Conservation (phyloP, 1,140 invertebrate genomes). For the Trichonephila clavipes region DNA sequence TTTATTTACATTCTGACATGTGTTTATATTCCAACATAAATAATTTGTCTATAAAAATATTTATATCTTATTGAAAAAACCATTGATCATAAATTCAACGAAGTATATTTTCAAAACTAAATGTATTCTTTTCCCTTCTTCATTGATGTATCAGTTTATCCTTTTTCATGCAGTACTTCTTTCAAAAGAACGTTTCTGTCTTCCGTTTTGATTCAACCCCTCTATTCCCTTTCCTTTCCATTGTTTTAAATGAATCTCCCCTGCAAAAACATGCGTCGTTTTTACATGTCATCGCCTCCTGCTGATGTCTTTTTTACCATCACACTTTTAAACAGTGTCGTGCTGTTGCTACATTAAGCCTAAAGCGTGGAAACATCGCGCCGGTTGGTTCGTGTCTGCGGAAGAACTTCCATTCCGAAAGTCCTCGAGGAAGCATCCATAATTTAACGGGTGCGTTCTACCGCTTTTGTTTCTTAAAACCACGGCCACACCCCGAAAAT, state of each 20-base stretch:
- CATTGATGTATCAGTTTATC: too few relatives aligned
- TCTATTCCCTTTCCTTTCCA: not conserved
- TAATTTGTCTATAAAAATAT: too few relatives aligned
- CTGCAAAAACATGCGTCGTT: slow-evolving; percentile 29
- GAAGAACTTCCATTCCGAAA: slow-evolving; percentile 1
- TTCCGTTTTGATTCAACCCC: not conserved
- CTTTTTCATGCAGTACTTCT: too few relatives aligned
- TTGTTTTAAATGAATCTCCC: slow-evolving; percentile 32
- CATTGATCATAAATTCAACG: too few relatives aligned
- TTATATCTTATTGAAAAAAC: too few relatives aligned
- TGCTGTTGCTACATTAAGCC: slow-evolving; percentile 58
- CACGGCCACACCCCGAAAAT: slow-evolving; percentile 43
- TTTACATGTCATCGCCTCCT: slow-evolving; percentile 54
- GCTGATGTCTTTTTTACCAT: slow-evolving; percentile 56
- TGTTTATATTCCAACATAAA: too few relatives aligned
- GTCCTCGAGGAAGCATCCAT: slow-evolving; percentile 39
- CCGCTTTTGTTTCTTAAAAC: slow-evolving; percentile 41
- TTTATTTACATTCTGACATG: too few relatives aligned
- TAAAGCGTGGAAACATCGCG: not conserved
- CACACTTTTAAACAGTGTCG: slow-evolving; percentile 24
- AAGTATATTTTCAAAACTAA: too few relatives aligned
- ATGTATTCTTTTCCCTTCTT: too few relatives aligned
- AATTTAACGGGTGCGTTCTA: slow-evolving; percentile 64
- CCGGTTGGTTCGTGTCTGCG: not conserved
- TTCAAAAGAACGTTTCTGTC: too few relatives aligned